phyloP scores from a whole-genome alignment of 2,888 invertebrate species.

The Agonopterix alstromeriana region DNA sequence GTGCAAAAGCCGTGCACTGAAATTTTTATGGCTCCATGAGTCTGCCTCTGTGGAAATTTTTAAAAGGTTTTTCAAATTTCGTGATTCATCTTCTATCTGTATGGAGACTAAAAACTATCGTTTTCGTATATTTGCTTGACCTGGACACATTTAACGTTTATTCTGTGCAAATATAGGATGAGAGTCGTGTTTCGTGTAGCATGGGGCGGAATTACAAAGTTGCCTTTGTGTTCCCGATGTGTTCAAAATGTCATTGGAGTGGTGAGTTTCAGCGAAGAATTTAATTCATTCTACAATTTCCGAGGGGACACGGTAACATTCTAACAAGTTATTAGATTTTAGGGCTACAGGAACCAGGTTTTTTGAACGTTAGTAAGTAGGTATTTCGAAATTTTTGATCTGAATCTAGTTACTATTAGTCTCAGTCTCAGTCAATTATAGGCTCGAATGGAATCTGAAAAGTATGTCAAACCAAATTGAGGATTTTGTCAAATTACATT shows the following conservation, averaged over 20 bases:
- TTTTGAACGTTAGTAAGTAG: no score
- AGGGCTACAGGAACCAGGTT: no score
- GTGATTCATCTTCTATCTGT: conserved; percentile 39
- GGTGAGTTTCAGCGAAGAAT: no score
- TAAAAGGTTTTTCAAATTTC: conserved; percentile 53
- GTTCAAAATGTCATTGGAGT: neutral
- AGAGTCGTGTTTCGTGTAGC: conserved; percentile 37
- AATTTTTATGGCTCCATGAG: conserved; percentile 51
- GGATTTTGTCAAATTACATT: no score
- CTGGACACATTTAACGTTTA: conserved; percentile 47
- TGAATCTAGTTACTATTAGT: no score
- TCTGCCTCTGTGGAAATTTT: conserved; percentile 44
- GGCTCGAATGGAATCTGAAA: no score
- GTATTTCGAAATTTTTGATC: no score
- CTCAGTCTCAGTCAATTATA: no score
- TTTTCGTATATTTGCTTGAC: conserved; percentile 42
- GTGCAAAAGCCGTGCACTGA: conserved; percentile 49
- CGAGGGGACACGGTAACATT: no score
- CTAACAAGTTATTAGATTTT: no score
- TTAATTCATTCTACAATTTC: no score
- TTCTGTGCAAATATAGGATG: conserved; percentile 35
- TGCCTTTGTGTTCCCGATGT: neutral
- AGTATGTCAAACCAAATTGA: no score
- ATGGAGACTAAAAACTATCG: conserved; percentile 27
- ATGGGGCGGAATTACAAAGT: conserved; percentile 18